Conservation (phyloP, 2,888 invertebrate species). For the Cryptocephalus primarius region DNA sequence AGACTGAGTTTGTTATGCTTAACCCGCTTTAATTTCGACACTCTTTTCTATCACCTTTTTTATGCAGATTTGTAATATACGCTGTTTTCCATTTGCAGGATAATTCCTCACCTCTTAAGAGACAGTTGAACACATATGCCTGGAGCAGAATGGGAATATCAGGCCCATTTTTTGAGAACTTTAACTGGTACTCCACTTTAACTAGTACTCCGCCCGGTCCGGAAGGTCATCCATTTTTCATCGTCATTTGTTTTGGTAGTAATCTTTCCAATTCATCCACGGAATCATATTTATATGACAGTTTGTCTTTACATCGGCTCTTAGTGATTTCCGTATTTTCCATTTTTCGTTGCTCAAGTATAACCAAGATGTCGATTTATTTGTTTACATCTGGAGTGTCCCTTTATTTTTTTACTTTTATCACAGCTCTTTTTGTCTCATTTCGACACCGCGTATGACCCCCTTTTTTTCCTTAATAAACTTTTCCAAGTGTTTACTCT, state of each 20-base stretch:
- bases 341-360: background rate
- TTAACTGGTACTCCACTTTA: too few species aligned
- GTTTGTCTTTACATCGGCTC: background rate
- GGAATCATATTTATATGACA: background rate
- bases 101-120: too few species aligned
- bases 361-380: background rate
- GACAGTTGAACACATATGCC: background rate
- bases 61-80: background rate
- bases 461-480: background rate
- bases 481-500: background rate
- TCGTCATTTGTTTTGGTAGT: background rate
- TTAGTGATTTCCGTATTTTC: background rate
- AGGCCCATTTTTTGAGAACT: background rate
- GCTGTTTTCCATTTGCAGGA: background rate
- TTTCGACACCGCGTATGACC: background rate
- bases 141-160: background rate
- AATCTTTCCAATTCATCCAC: background rate
- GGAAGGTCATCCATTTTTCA: background rate
- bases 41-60: background rate
- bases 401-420: background rate
- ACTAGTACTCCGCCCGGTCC: too few species aligned
- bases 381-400: background rate
- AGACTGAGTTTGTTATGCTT: background rate
- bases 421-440: background rate
- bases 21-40: background rate